phyloP scores from a whole-genome alignment of 2,888 invertebrate genomes.

The Lydus trimaculatus region DNA sequence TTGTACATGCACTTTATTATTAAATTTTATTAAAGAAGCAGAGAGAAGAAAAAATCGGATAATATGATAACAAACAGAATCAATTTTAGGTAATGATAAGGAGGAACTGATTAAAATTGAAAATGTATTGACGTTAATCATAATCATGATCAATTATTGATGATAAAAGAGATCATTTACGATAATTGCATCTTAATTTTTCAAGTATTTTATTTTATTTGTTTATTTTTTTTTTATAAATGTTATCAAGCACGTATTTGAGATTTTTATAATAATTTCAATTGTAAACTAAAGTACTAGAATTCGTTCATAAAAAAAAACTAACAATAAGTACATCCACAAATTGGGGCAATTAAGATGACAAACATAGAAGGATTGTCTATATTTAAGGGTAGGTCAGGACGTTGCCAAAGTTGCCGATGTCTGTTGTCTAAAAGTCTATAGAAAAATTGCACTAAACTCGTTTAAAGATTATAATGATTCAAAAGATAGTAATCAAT shows the following conservation, averaged over 20 bases:
- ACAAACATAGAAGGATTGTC: too few species aligned
- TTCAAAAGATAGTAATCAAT: slow-evolving; percentile 20
- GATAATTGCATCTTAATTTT: neutral
- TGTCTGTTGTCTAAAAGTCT: too few species aligned
- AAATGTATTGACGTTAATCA: neutral
- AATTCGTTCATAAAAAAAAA: too few species aligned
- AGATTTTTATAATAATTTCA: neutral
- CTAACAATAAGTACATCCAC: too few species aligned
- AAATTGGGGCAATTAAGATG: too few species aligned
- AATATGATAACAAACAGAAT: neutral
- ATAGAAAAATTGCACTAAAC: too few species aligned
- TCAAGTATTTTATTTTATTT: neutral
- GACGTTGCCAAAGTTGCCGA: too few species aligned
- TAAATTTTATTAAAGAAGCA: too few species aligned
- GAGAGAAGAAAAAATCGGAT: too few species aligned
- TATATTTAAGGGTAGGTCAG: too few species aligned
- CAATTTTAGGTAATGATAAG: neutral
- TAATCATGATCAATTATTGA: neutral
- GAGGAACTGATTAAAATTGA: neutral
- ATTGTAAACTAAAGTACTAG: too few species aligned
- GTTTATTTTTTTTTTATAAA: neutral
- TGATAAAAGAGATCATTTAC: neutral
- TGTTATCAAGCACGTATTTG: neutral
- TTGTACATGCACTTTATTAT: neutral
- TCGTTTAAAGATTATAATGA: too few species aligned